phyloP scores from a whole-genome alignment of 2,888 invertebrate genomes.

The Megaustenia siamemsis region DNA sequence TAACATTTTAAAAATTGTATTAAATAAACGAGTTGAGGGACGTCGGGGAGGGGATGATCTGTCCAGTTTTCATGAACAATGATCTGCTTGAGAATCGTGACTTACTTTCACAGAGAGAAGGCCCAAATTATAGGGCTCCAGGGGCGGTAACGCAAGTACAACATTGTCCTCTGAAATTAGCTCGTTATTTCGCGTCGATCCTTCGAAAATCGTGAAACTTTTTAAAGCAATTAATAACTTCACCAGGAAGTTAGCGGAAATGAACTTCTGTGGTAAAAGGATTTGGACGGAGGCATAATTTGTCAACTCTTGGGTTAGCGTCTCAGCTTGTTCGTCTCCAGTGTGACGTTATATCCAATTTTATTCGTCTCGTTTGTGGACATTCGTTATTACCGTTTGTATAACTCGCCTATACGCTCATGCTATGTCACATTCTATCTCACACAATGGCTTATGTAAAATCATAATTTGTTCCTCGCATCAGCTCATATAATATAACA shows the following conservation, averaged over 20 bases:
- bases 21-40: neutral
- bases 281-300: neutral
- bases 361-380: too few species aligned
- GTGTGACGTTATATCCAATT: too few species aligned
- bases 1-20: too few species aligned
- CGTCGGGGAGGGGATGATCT: neutral
- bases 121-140: neutral
- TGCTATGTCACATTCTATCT: too few species aligned
- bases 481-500: too few species aligned
- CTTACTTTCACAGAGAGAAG: neutral
- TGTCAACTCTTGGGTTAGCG: neutral
- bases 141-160: neutral
- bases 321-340: too few species aligned
- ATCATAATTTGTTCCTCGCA: too few species aligned
- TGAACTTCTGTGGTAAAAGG: neutral
- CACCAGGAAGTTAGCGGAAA: neutral
- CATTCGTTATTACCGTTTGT: too few species aligned
- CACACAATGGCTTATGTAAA: too few species aligned
- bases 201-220: neutral
- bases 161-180: constrained; percentile 5
- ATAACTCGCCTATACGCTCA: too few species aligned
- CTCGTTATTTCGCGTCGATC: neutral
- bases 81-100: neutral
- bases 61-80: neutral
- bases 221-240: neutral